Evolutionary conservation across 2,888 invertebrate genomes (phyloP), one percentile per base, ranked within the genome.

Genomic region (Mystacides longicornis): DNA sequence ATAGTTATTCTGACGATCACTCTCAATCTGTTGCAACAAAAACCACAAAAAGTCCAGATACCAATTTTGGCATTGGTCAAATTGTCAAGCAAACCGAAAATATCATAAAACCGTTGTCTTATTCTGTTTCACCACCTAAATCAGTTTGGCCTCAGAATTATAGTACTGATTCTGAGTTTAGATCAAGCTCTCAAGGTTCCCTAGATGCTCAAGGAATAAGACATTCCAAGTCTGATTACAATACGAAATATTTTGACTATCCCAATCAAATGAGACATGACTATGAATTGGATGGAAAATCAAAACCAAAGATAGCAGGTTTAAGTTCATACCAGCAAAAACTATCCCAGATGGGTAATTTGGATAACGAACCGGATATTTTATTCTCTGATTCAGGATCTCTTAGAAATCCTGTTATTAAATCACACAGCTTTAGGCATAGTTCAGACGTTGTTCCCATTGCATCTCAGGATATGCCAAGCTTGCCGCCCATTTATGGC

Each of bases 391-490:
- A 60, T 55, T 55, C 54, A 1, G 66, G 70, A 23, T 77, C 73
- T 64, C 69, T 75, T 23, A 73, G 77, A 60, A 81, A 80, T 68
- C 78, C 81, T 20, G 79, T 87, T 21, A 80, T 83, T 51, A 87
- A 87, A 67, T 85, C 86, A 2, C 84, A 85, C 61, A 87, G 87
- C 65, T 87, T 87, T 69, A 81, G 82, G 64, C 78, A 78, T 66
- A 76, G 80, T 60, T 77, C 79, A 27, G 79, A 81, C 63, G 69
- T 73, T 9, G 68, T 73, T 54, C 75, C 76, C 2, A 71, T 74
- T 54, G 73, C 74, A 62, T 75, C 74, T 19, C 58, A 59, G 19
- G 77, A 77, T 57, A 71, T 77, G 73, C 76, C 78, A 19, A 77
- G 77, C 67, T 67, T 78, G 49, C 78, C 78, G 16, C 75, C 77